Conservation (phyloP, 2,797 vertebrate genomes). For the Sebastes minor region DNA sequence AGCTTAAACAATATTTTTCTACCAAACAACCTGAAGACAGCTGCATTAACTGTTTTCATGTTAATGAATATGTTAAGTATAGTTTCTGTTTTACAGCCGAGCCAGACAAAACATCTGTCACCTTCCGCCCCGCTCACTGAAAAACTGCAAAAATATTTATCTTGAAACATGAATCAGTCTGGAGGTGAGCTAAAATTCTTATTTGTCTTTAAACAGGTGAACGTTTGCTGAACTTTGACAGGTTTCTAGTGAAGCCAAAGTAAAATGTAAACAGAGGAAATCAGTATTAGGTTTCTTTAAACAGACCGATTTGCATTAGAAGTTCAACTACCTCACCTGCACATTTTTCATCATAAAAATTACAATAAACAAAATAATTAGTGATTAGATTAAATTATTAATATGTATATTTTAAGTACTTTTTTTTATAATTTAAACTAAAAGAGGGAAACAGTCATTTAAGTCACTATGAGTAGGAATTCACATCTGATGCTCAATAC, state of each 20-base stretch:
- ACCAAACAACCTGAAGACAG: neutral
- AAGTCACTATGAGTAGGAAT: neutral
- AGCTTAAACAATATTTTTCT: too few species aligned
- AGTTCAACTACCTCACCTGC: neutral
- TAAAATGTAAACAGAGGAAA: neutral
- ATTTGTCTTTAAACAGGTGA: neutral
- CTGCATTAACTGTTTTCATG: neutral
- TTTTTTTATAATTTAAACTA: neutral
- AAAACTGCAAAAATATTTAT: slow-evolving; percentile 15
- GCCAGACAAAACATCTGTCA: neutral
- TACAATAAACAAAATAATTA: too few species aligned
- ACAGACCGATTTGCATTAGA: neutral
- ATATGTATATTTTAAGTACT: neutral
- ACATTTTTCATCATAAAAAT: neutral
- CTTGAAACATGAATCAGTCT: neutral
- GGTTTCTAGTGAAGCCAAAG: neutral
- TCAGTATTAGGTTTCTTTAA: neutral
- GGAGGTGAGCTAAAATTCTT: neutral
- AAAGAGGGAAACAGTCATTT: neutral
- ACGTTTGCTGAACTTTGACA: neutral
- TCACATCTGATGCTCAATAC: neutral
- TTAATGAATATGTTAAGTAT: neutral
- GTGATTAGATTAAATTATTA: neutral
- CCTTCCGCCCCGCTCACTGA: neutral
- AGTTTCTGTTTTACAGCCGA: slow-evolving; percentile 20